These are phyloP conservation scores for Grammatotria lemairii DNA, from an alignment of 2,113 vertebrate genomes.

Conservation along the genomic window DNA sequence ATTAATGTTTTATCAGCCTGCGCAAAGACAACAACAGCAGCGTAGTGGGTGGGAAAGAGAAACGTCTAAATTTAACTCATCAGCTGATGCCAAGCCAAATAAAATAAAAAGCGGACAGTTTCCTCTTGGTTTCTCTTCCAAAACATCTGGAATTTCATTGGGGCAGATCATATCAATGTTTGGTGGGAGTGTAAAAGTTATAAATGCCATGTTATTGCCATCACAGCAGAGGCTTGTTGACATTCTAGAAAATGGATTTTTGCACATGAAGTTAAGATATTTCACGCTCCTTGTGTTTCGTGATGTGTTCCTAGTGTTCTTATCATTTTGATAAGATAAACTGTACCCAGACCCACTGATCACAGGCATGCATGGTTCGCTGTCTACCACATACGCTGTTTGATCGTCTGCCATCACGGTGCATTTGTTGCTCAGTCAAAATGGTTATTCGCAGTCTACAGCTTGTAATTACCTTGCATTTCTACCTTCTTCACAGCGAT, in stretches of 20 bases:
- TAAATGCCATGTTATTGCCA: not conserved
- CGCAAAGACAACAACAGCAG: conserved; percentile 45
- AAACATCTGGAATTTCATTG: conserved; percentile 1
- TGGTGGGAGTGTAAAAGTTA: not conserved
- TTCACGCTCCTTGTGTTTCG: not conserved
- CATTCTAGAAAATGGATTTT: not conserved
- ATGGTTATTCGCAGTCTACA: not conserved
- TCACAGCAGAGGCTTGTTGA: not conserved
- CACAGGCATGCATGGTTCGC: not conserved
- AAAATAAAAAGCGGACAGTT: conserved; percentile 14
- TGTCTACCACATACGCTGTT: not conserved
- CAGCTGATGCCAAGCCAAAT: conserved; percentile 51
- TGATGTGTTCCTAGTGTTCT: not conserved
- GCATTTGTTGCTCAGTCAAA: not conserved
- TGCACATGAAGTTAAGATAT: not conserved
- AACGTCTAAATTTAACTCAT: conserved; percentile 57
- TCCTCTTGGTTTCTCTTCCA: conserved; percentile 29
- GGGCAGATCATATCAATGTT: not conserved
- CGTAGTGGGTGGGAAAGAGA: conserved; percentile 16
- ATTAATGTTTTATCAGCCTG: conserved; percentile 68
- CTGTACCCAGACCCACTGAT: not conserved
- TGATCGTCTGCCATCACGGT: not conserved
- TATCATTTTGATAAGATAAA: not conserved
- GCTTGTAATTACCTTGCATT: not conserved
- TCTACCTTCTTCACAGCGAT: not conserved